Evolutionary conservation across 2,113 vertebrate species (phyloP).

Genomic region (Anas platyrhynchos): DNA sequence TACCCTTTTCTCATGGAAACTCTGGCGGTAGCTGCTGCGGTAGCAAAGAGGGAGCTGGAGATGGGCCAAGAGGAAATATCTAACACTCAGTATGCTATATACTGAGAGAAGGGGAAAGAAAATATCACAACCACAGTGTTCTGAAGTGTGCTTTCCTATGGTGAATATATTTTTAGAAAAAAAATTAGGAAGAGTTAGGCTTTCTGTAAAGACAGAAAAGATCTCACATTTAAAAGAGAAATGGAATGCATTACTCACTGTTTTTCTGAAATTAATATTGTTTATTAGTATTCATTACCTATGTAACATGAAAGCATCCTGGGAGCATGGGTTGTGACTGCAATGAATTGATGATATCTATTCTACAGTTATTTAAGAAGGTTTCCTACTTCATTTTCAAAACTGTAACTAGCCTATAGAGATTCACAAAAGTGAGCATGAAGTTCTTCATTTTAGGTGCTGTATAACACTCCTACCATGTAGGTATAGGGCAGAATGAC

Average conservation of each 20-base stretch:
- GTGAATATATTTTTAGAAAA: not conserved
- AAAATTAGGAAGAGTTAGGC: not conserved
- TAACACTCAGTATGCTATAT: not conserved
- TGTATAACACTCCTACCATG: not conserved
- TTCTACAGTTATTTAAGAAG: not conserved
- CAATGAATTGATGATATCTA: not conserved
- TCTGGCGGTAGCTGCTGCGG: not conserved
- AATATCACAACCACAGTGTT: not conserved
- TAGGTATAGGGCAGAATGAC: not conserved
- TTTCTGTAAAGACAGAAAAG: not conserved
- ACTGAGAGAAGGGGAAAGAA: accelerated
- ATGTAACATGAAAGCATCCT: not conserved
- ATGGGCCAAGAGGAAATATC: not conserved
- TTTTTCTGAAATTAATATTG: not conserved
- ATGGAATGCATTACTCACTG: not conserved
- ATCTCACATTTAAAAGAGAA: not conserved
- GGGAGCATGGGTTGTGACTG: not conserved
- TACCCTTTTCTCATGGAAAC: not conserved
- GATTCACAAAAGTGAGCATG: not conserved
- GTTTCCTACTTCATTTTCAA: not conserved
- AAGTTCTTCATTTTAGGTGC: not conserved
- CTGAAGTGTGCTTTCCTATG: not conserved
- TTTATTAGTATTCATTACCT: not conserved
- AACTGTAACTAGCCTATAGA: not conserved
- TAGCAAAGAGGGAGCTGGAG: not conserved